These are phyloP conservation scores for Trypoxylon attenuatum DNA, from an alignment of 2,888 invertebrate genomes.

Conservation along the genomic window DNA sequence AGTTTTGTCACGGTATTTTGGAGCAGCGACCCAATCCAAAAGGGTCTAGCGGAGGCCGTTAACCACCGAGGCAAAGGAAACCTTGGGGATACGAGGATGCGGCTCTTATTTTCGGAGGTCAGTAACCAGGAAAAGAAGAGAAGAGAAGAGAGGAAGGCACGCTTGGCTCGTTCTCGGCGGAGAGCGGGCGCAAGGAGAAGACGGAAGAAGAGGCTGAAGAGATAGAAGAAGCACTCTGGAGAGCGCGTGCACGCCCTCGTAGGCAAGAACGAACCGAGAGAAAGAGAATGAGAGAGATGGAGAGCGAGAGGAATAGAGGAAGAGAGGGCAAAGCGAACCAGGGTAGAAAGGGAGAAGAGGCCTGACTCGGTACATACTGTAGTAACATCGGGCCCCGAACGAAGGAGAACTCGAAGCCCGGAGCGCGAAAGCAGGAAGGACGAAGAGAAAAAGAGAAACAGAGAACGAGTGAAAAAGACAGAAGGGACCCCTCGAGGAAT, in stretches of 20 bases:
- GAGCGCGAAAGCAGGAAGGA: neutral
- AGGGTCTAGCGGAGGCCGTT: neutral
- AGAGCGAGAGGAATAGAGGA: slow-evolving; percentile 1
- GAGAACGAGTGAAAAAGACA: slow-evolving; percentile 12
- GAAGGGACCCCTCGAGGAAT: too few species aligned
- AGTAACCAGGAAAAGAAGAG: slow-evolving; percentile 68
- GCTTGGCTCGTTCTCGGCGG: too few species aligned
- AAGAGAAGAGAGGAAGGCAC: slow-evolving; percentile 26
- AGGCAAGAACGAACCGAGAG: neutral
- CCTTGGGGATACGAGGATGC: slow-evolving; percentile 11
- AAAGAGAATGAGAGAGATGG: slow-evolving; percentile 5
- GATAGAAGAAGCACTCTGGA: too few species aligned
- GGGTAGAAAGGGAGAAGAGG: slow-evolving; percentile 14
- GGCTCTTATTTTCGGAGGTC: slow-evolving; percentile 72
- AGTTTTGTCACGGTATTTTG: too few species aligned
- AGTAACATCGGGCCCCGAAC: too few species aligned
- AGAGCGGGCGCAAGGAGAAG: slow-evolving; percentile 50
- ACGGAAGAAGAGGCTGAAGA: slow-evolving; percentile 53
- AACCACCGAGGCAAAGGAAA: neutral
- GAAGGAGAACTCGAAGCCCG: slow-evolving; percentile 33
- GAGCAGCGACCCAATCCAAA: too few species aligned
- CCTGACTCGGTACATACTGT: neutral
- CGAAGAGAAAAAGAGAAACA: neutral
- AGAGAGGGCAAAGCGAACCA: slow-evolving; percentile 8
- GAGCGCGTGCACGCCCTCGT: slow-evolving; percentile 25